Conservation (phyloP, 2,113 vertebrate genomes). For the Arizona elegans region DNA sequence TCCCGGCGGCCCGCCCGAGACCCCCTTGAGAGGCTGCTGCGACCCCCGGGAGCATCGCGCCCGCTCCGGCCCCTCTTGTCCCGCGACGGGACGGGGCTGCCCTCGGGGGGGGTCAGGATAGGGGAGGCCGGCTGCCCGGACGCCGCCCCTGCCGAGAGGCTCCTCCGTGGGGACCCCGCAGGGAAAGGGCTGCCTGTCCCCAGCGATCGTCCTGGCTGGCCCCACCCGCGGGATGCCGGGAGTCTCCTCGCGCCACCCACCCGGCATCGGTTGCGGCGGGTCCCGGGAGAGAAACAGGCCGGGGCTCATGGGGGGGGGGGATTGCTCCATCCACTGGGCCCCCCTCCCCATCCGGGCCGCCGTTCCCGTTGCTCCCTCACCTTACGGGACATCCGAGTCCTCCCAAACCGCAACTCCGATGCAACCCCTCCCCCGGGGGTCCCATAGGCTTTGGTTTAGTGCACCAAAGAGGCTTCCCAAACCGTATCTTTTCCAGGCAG, state of each 20-base stretch:
- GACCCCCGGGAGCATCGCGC: background rate
- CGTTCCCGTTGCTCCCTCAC: background rate
- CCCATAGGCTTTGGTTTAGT: background rate
- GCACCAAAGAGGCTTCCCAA: background rate
- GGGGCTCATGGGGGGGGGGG: background rate
- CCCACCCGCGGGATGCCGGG: background rate
- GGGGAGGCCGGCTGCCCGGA: no score
- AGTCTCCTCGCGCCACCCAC: background rate
- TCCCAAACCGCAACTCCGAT: background rate
- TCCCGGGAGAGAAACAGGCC: background rate
- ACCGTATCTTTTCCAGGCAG: slow-evolving; percentile 1
- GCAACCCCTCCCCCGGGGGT: background rate
- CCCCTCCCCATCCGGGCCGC: background rate
- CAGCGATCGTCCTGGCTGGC: background rate
- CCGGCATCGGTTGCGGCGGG: background rate
- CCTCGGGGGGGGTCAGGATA: no score
- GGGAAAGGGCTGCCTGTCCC: background rate
- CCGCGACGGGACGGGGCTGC: background rate
- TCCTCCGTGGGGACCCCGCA: background rate
- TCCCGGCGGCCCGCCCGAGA: no score
- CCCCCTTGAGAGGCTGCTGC: no score
- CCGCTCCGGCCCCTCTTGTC: background rate
- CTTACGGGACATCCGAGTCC: background rate
- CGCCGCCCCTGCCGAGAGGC: no score
- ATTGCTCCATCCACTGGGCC: background rate